Evolutionary conservation across 2,888 invertebrate genomes (phyloP), one percentile per base, ranked within the genome.

Genomic region (Andrena praecox): DNA sequence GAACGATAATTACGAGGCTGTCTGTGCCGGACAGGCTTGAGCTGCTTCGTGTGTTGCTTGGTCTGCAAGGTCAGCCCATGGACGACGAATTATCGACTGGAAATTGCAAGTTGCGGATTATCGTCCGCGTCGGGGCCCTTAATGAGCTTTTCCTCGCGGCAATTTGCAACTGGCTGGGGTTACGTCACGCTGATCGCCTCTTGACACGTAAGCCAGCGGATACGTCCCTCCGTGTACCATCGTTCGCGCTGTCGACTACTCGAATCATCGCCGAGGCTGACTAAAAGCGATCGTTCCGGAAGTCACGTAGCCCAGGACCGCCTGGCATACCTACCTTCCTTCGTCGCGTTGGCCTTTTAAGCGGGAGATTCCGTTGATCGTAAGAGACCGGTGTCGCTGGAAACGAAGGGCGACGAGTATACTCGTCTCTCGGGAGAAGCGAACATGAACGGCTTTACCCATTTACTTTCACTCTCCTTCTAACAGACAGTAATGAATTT

Each of bases 111-210:
- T 54, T 62, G 60, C 62, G 73, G 77, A 84, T 85, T 77, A 85
- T 74, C 80, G 71, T 24, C 52, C 54, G 24, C 77, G 64, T 63
- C 71, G 54, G 64, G 64, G 33, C 68, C 67, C 80, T 84, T 84
- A 85, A 84, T 85, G 77, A 85, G 77, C 84, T 68, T 73, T 80
- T 67, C 76, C 66, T 70, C 62, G 64, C 50, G 60, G 71, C 84
- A 84, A 80, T 84, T 84, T 76, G 72, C 75, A 52, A 70, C 59
- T 24, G 69, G 27, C 52, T 63, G 50, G 12, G 48, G 79, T 70
- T 56, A 56, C 56, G 56, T 56, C 56, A 56, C 24, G 56, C 24
- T 12, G 24, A 27, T 24, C 24, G 56, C 56, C 24, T 56, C 24
- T 42, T 52, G 52, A 20, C 52, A 52, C 52, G 52, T 52, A 52